Base-by-base conservation (phyloP, 92 coral and sea anemone species). In the Parazoanthus darwini region DNA sequence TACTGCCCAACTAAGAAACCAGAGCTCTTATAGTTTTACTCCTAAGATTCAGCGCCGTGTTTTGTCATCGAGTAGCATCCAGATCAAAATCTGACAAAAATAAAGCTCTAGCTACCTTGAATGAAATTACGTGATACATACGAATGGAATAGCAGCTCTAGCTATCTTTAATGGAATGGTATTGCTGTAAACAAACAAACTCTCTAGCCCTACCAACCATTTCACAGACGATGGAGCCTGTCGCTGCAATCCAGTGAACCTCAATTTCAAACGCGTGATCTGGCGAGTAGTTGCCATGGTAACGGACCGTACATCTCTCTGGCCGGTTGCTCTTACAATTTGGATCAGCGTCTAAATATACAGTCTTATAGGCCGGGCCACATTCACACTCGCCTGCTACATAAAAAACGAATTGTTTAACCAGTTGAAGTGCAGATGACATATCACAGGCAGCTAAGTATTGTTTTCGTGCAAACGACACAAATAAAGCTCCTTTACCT, bases 211-310 rank as follows among this genome's bases (percentile, higher is more conserved):
- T 71, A 73, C 93, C 39, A 88, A 97, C 99, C 95, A 97, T 85
- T 77, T 97, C 95, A 88, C 91, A 91, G 0, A 97, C 95, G 44
- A 97, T 87, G 75, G 98, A 92, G 38, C 98, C 97, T 66, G 99
- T 95, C 18, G 99, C 91, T 78, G 93, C 95, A 77, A 97, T 94
- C 99, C 99, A 97, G 58, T 93, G 98, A n/a, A 97, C 94, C 58
- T 97, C 97, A 33, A 97, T 85, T 92, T 92, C 97, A 81, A 94
- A 97, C 23, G 98, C 99, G 88, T 97, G 93, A 50, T 91, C 93
- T 11, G 91, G 86, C 43, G 92, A 93, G 88, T 91, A 97, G 86
- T 90, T 91, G 46, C 98, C 98, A 92, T 95, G 97, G 94, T 97
- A 97, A 91, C 99, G 98, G 33, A 97, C 94, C 5, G 92, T 92